Percentiles rank a stretch among this genome's conserved stretches.
phyloP scores from a whole-genome alignment of 2,113 vertebrate genomes.

The Elachura formosa region DNA sequence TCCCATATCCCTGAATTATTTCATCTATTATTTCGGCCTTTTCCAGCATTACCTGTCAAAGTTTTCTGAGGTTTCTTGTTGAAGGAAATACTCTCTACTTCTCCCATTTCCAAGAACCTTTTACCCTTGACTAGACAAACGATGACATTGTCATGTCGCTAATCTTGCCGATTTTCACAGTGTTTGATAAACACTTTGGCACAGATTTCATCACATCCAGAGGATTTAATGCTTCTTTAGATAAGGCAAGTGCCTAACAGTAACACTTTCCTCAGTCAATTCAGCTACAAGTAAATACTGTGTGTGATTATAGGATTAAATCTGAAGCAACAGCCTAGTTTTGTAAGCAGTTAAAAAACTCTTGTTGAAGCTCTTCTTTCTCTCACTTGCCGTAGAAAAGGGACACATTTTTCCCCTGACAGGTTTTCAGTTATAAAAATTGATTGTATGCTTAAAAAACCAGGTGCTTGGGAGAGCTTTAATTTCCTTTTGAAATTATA shows the following conservation, averaged over 20 bases:
- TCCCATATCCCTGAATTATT: neutral
- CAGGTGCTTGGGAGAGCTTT: neutral
- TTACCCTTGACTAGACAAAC: constrained; percentile 35
- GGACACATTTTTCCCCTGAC: neutral
- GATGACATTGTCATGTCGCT: neutral
- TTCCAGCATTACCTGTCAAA: neutral
- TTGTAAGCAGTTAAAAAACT: constrained; percentile 32
- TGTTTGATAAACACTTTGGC: constrained; percentile 39
- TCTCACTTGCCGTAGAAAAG: neutral
- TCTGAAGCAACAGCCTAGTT: constrained; percentile 8
- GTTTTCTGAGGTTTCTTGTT: neutral
- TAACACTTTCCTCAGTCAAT: constrained; percentile 32
- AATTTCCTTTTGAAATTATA: neutral
- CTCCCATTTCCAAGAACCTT: neutral
- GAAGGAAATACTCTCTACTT: neutral
- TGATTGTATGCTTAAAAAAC: neutral
- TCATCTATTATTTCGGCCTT: neutral
- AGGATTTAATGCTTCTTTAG: constrained; percentile 14
- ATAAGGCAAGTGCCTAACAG: neutral
- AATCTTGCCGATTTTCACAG: constrained; percentile 10
- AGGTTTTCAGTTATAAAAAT: neutral
- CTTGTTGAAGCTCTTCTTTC: neutral
- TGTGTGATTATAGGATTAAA: constrained; percentile 52
- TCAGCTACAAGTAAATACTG: constrained; percentile 23
- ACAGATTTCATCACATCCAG: constrained; percentile 41